A percentile compares a stretch with the other conserved stretches of the same genome.
These are phyloP conservation scores for Saxidomus purpurata DNA, from an alignment of 1,140 invertebrate species.

Conservation along the genomic window DNA sequence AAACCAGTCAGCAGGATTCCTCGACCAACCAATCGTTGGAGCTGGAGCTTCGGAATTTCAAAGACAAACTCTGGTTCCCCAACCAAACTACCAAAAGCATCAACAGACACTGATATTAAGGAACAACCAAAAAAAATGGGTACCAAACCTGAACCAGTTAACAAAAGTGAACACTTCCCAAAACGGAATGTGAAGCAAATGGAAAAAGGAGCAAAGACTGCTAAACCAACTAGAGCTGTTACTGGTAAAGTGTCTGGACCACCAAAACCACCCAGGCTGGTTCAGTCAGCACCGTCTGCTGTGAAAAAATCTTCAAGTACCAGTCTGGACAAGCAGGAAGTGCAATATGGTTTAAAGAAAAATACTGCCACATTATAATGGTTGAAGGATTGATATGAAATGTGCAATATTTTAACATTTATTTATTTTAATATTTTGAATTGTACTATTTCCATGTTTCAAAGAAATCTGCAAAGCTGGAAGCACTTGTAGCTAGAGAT, in stretches of 20 bases:
- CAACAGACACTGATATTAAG: slow-evolving; percentile 43
- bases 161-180: slow-evolving; percentile 48
- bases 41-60: slow-evolving; percentile 62
- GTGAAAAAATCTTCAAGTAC: slow-evolving; percentile 10
- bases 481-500: not conserved
- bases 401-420: slow-evolving; percentile 3
- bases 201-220: not conserved
- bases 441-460: not conserved
- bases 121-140: slow-evolving; percentile 15
- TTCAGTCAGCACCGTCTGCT: slow-evolving; percentile 35
- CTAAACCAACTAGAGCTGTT: not conserved
- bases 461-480: not conserved
- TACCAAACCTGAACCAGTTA: slow-evolving; percentile 3
- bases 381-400: not conserved
- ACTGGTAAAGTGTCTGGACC: slow-evolving; percentile 28
- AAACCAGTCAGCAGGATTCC: slow-evolving; percentile 57
- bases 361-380: slow-evolving; percentile 57
- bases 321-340: slow-evolving; percentile 14
- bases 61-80: not conserved
- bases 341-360: slow-evolving; percentile 37
- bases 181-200: not conserved
- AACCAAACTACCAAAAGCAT: slow-evolving; percentile 34
- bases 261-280: slow-evolving; percentile 63
- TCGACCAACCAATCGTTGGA: slow-evolving; percentile 60
- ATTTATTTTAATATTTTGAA: not conserved